These are phyloP conservation scores for Caligus rogercresseyi DNA, from an alignment of 1,140 invertebrate genomes.

Conservation along the genomic window DNA sequence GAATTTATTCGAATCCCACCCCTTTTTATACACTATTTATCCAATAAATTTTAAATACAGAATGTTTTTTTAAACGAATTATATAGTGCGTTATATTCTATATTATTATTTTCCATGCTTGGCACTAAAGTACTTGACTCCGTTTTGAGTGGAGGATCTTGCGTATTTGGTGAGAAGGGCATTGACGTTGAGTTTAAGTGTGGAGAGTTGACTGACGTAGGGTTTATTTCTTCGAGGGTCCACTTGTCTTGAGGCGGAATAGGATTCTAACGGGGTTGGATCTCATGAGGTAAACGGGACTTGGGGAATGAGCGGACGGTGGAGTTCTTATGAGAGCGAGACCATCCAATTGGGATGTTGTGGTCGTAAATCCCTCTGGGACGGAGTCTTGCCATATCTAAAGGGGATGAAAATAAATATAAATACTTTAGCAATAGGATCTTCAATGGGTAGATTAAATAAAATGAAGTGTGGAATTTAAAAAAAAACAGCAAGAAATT, in stretches of 20 bases:
- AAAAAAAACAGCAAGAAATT: too few relatives aligned
- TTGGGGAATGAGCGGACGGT: constrained; percentile 53
- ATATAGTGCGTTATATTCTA: too few relatives aligned
- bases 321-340: constrained; percentile 50
- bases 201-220: constrained; percentile 54
- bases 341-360: constrained; percentile 48
- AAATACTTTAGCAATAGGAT: too few relatives aligned
- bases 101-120: constrained; percentile 42
- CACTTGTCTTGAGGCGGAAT: constrained; percentile 60
- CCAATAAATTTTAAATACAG: constrained; percentile 13
- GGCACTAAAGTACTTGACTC: constrained; percentile 51
- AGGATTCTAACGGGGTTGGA: constrained; percentile 52
- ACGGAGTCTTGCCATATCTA: constrained; percentile 59
- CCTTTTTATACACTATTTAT: background rate
- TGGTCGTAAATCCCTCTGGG: constrained; percentile 47
- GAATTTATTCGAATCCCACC: background rate
- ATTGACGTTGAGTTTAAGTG: constrained; percentile 52
- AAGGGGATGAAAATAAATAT: too few relatives aligned
- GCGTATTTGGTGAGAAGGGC: constrained; percentile 58
- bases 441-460: too few relatives aligned
- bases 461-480: too few relatives aligned
- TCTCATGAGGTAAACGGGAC: constrained; percentile 50
- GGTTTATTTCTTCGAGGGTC: constrained; percentile 65
- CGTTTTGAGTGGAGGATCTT: constrained; percentile 47
- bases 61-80: too few relatives aligned